Conservation (phyloP, 2,113 vertebrate genomes). For the Mugil cephalus region DNA sequence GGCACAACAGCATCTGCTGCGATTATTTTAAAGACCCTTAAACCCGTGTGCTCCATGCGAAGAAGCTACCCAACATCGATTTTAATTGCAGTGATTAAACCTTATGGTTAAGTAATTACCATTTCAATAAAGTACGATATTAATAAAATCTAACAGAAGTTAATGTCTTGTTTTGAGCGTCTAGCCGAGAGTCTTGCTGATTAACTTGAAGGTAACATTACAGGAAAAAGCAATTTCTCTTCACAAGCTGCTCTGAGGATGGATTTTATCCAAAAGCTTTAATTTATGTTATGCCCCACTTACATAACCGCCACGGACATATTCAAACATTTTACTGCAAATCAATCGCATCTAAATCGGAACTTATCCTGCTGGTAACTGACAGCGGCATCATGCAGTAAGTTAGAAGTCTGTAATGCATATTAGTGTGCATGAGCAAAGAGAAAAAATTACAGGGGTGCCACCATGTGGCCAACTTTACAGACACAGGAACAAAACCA, state of each 20-base stretch:
- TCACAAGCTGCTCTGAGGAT: neutral
- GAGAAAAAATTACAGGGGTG: slow-evolving; percentile 3
- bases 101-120: slow-evolving; percentile 6
- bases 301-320: neutral
- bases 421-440: slow-evolving; percentile 1
- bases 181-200: neutral
- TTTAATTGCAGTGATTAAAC: slow-evolving; percentile 27
- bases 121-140: slow-evolving; percentile 13
- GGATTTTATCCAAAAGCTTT: neutral
- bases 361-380: neutral
- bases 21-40: slow-evolving; percentile 7
- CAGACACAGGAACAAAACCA: neutral
- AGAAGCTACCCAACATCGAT: slow-evolving; percentile 3
- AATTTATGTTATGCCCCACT: neutral
- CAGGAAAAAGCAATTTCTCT: neutral
- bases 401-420: slow-evolving; percentile 10
- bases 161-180: slow-evolving; percentile 8
- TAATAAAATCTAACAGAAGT: neutral
- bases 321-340: slow-evolving; percentile 3
- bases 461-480: slow-evolving; percentile 45
- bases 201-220: slow-evolving; percentile 6
- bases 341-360: slow-evolving; percentile 2
- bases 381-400: neutral
- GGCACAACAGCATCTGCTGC: slow-evolving; percentile 29
- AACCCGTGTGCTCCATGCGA: neutral